A percentile compares a stretch with the other conserved stretches of the same genome.
These are phyloP conservation scores for Spodoptera frugiperda DNA, from an alignment of 1,140 invertebrate species.

Conservation along the genomic window DNA sequence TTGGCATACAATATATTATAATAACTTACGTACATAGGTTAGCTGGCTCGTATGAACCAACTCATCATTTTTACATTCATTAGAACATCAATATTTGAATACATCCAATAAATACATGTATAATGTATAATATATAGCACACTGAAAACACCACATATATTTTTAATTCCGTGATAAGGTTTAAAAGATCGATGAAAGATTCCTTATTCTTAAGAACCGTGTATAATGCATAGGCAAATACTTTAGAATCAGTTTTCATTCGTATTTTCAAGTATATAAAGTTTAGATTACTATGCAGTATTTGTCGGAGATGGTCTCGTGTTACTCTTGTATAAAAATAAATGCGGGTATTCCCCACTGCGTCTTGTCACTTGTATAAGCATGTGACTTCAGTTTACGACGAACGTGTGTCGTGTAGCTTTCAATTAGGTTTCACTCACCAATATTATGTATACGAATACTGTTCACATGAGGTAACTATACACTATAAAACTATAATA, in stretches of 20 bases:
- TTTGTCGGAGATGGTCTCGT: not conserved
- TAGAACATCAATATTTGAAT: not conserved
- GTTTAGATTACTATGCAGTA: constrained; percentile 2
- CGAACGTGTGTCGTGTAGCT: too few species aligned
- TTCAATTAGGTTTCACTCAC: too few species aligned
- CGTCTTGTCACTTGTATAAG: not conserved
- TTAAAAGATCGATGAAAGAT: not conserved
- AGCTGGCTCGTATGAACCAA: too few species aligned
- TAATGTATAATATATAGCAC: constrained; percentile 3
- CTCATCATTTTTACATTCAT: too few species aligned
- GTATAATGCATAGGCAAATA: constrained; percentile 11
- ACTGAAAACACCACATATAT: not conserved
- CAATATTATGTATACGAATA: too few species aligned
- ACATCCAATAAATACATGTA: not conserved
- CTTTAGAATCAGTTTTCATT: not conserved
- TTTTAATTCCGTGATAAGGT: not conserved
- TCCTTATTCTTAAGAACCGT: not conserved
- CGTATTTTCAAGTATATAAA: constrained; percentile 1
- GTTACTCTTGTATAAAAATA: constrained; percentile 19
- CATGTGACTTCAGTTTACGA: not conserved
- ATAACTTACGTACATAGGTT: not conserved
- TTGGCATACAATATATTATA: too few species aligned
- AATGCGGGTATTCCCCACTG: constrained; percentile 22
- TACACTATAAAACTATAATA: too few species aligned
- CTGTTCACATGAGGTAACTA: too few species aligned